Conservation (phyloP, 1,140 invertebrate species). For the Drosophila mojavensis region DNA sequence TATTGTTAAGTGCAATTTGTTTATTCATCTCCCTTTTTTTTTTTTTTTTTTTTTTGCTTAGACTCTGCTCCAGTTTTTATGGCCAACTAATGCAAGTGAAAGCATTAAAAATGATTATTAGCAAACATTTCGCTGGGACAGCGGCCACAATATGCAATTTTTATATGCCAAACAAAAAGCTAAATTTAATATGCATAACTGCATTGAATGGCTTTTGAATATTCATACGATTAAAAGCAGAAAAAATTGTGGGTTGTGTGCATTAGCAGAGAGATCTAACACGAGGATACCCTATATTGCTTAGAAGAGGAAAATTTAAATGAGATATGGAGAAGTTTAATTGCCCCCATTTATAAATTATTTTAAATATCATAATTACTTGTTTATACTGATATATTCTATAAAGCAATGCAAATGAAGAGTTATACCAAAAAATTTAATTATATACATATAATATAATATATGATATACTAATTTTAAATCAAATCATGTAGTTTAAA, state of each 20-base stretch:
- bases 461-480: too few species aligned
- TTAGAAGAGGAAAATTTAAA: too few species aligned
- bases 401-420: too few species aligned
- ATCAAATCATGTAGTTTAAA: too few species aligned
- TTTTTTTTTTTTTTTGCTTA: background rate
- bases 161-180: conserved; percentile 64
- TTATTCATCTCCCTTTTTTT: background rate
- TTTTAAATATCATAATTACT: too few species aligned
- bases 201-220: conserved; percentile 75
- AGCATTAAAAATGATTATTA: conserved; percentile 66
- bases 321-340: too few species aligned
- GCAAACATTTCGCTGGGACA: conserved; percentile 31
- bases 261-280: too few species aligned
- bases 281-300: background rate
- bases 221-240: conserved; percentile 47
- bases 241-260: background rate
- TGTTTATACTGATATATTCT: too few species aligned
- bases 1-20: conserved; percentile 32
- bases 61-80: conserved; percentile 38
- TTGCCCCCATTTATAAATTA: too few species aligned
- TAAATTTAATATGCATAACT: conserved; percentile 77
- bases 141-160: conserved; percentile 67
- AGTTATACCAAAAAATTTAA: too few species aligned
- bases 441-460: too few species aligned
- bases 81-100: conserved; percentile 1